phyloP scores from a whole-genome alignment of 2,797 vertebrate species.

The Hippoglossus hippoglossus region DNA sequence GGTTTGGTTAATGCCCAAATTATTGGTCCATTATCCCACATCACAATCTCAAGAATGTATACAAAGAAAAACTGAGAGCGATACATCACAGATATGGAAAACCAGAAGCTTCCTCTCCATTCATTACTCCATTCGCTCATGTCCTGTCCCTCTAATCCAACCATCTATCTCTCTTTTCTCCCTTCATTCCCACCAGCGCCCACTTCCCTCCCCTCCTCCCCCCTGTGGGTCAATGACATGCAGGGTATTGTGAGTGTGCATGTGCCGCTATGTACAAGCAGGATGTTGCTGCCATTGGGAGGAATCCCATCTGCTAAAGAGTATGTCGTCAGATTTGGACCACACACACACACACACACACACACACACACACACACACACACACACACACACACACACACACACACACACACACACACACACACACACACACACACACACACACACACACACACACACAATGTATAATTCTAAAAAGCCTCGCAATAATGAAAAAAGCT shows the following conservation, averaged over 20 bases:
- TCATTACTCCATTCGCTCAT: neutral
- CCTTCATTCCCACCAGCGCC: slow-evolving; percentile 47
- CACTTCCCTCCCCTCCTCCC: neutral
- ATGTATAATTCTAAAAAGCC: neutral
- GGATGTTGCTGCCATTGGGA: slow-evolving; percentile 76
- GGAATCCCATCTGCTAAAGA: slow-evolving; percentile 74
- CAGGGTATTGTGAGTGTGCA: slow-evolving; percentile 41
- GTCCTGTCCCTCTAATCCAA: slow-evolving; percentile 24
- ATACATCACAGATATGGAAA: slow-evolving; percentile 35
- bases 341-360: slow-evolving; percentile 23
- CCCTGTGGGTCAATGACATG: slow-evolving; percentile 69
- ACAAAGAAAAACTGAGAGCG: slow-evolving; percentile 36
- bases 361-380: neutral
- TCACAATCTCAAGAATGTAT: slow-evolving; percentile 49
- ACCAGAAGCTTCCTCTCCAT: slow-evolving; percentile 17
- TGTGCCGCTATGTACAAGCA: slow-evolving; percentile 60
- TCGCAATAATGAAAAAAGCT: no score
- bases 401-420: neutral
- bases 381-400: neutral
- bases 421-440: neutral
- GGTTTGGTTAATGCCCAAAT: slow-evolving; percentile 40
- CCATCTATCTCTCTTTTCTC: slow-evolving; percentile 49
- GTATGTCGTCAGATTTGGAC: slow-evolving; percentile 30
- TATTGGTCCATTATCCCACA: slow-evolving; percentile 44
- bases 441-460: neutral